phyloP scores from a whole-genome alignment of 2,888 invertebrate species.

The Hybos culiciformis region DNA sequence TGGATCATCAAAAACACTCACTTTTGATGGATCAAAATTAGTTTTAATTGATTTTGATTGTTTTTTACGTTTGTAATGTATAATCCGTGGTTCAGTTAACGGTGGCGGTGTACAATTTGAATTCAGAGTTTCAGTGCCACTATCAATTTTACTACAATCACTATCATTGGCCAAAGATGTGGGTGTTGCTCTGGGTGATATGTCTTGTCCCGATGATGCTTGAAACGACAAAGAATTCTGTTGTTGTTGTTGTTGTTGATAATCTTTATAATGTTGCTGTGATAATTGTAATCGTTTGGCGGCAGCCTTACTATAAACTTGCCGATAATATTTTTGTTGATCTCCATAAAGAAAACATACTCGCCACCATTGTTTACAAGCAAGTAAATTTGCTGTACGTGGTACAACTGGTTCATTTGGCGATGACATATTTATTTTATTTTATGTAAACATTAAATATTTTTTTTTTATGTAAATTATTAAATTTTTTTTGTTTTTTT shows the following conservation, averaged over 20 bases:
- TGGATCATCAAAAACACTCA: slow-evolving; percentile 36
- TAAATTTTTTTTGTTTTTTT: too few species aligned
- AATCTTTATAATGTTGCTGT: slow-evolving; percentile 11
- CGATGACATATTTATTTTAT: slow-evolving; percentile 29
- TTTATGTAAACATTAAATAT: slow-evolving; percentile 14
- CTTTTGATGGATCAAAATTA: slow-evolving; percentile 21
- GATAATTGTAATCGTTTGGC: slow-evolving; percentile 38
- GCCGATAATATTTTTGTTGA: slow-evolving; percentile 73
- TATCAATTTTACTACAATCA: slow-evolving; percentile 13
- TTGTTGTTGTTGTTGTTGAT: slow-evolving; percentile 15
- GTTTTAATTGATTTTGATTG: slow-evolving; percentile 24
- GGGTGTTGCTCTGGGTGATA: slow-evolving; percentile 13
- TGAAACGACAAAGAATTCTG: too few species aligned
- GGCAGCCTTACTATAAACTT: slow-evolving; percentile 52
- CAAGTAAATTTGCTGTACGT: slow-evolving; percentile 55
- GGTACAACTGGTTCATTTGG: slow-evolving; percentile 28
- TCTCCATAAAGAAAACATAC: slow-evolving; percentile 80
- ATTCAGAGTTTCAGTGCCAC: background rate
- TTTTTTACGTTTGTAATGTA: slow-evolving; percentile 10
- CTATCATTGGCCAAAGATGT: slow-evolving; percentile 8
- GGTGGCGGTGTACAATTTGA: background rate
- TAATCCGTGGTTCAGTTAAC: too few species aligned
- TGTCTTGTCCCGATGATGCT: slow-evolving; percentile 12
- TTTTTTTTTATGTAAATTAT: slow-evolving; percentile 12
- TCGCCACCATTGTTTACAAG: slow-evolving; percentile 83